phyloP scores from a whole-genome alignment of 2,113 vertebrate species.

The Antidorcas marsupialis region DNA sequence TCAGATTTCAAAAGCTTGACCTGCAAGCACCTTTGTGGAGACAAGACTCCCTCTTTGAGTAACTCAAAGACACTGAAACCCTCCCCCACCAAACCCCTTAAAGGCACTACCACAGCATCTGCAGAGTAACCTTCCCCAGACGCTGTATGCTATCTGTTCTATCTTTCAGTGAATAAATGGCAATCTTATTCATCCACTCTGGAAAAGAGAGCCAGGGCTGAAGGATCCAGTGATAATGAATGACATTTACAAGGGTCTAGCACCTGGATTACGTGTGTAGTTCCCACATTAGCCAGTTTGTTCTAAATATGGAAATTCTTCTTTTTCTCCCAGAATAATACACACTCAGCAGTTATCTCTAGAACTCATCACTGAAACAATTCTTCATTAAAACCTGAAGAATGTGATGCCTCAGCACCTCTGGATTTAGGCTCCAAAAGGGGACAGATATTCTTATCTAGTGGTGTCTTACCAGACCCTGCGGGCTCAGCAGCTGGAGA shows the following conservation, averaged over 20 bases:
- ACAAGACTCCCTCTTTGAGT: not conserved
- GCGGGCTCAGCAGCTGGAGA: not conserved
- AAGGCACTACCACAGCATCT: not conserved
- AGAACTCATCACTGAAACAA: not conserved
- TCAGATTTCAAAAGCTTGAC: not conserved
- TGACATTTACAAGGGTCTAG: not conserved
- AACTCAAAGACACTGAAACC: not conserved
- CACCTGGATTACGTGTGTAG: not conserved
- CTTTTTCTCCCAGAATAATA: not conserved
- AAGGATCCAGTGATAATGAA: not conserved
- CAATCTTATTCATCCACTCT: not conserved
- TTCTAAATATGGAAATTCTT: not conserved
- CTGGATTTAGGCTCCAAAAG: not conserved
- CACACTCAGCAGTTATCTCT: not conserved
- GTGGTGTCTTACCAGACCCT: not conserved
- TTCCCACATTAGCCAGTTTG: not conserved
- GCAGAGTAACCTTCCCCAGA: not conserved
- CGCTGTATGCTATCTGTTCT: not conserved
- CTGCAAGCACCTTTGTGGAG: not conserved
- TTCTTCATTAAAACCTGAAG: slow-evolving; percentile 31
- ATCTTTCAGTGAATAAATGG: not conserved
- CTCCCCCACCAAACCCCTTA: no score
- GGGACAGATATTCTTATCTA: not conserved
- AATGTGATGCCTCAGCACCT: not conserved
- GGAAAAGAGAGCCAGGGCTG: not conserved